Evolutionary conservation across 2,113 vertebrate species (phyloP).

Genomic region (Rhinoptilus africanus): DNA sequence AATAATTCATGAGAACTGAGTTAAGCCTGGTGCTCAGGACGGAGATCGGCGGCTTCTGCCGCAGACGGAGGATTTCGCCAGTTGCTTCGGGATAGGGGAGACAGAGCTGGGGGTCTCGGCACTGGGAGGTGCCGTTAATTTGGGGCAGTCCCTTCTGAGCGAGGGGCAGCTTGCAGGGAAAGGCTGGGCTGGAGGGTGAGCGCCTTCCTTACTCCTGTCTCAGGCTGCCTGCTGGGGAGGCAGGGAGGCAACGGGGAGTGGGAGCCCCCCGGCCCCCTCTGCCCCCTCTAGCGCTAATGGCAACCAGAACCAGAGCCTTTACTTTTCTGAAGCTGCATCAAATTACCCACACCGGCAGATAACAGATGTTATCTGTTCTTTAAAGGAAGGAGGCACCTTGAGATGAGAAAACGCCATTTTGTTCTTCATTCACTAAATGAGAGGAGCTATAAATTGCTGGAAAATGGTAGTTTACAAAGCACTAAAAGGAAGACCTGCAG

Average conservation of each 20-base stretch:
- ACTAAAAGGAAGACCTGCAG: neutral
- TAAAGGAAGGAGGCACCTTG: neutral
- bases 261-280: fast-evolving
- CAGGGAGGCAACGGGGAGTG: neutral
- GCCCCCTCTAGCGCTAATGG: neutral
- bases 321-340: neutral
- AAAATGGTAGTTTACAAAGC: neutral
- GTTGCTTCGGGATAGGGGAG: neutral
- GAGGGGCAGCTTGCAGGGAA: neutral
- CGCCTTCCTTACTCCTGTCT: neutral
- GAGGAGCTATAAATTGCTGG: neutral
- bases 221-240: neutral
- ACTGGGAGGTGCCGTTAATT: neutral
- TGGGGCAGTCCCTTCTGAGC: neutral
- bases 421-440: neutral
- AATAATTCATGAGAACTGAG: conserved; percentile 68
- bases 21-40: conserved; percentile 22
- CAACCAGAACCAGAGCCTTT: neutral
- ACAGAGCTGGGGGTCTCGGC: neutral
- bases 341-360: fast-evolving
- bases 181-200: neutral
- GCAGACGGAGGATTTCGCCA: neutral
- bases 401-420: neutral
- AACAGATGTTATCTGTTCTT: neutral
- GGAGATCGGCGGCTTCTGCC: neutral